Conservation (phyloP, 2,888 invertebrate genomes). For the Melanostoma scalare region DNA sequence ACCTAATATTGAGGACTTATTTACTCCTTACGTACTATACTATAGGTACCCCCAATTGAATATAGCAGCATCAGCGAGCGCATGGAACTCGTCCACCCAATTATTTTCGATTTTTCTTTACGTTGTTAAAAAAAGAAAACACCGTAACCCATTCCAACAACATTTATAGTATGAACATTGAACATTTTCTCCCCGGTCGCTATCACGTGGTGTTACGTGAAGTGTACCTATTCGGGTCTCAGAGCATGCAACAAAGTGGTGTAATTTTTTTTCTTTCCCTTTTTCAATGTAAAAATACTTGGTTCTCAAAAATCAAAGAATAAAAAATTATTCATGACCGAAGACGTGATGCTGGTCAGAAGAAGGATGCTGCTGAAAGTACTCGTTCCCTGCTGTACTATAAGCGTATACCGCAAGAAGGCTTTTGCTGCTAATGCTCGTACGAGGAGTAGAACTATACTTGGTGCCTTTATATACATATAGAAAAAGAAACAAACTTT, state of each 20-base stretch:
- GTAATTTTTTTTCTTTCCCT: slow-evolving; percentile 27
- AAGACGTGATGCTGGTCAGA: slow-evolving; percentile 43
- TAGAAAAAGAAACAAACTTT: slow-evolving; percentile 19
- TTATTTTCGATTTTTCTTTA: slow-evolving; percentile 73
- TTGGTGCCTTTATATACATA: neutral
- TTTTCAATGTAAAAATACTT: slow-evolving; percentile 55
- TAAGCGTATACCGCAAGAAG: slow-evolving; percentile 34
- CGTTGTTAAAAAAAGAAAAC: slow-evolving; percentile 55
- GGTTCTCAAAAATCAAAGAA: slow-evolving; percentile 50
- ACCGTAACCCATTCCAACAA: slow-evolving; percentile 38
- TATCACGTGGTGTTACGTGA: slow-evolving; percentile 6
- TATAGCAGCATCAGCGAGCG: slow-evolving; percentile 15
- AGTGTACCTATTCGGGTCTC: neutral
- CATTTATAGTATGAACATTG: slow-evolving; percentile 14
- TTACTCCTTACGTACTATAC: slow-evolving; percentile 59
- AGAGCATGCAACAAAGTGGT: slow-evolving; percentile 57
- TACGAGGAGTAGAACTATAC: slow-evolving; percentile 23
- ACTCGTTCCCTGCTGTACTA: slow-evolving; percentile 34
- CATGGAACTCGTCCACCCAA: slow-evolving; percentile 71
- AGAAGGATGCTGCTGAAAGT: slow-evolving; percentile 31
- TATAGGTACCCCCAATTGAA: slow-evolving; percentile 25
- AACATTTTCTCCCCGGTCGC: slow-evolving; percentile 58
- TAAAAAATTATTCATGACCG: slow-evolving; percentile 40
- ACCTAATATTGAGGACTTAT: slow-evolving; percentile 68
- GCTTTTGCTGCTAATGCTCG: slow-evolving; percentile 49